phyloP scores from a whole-genome alignment of 2,797 vertebrate species.

The Orientallactaga sibirica region DNA sequence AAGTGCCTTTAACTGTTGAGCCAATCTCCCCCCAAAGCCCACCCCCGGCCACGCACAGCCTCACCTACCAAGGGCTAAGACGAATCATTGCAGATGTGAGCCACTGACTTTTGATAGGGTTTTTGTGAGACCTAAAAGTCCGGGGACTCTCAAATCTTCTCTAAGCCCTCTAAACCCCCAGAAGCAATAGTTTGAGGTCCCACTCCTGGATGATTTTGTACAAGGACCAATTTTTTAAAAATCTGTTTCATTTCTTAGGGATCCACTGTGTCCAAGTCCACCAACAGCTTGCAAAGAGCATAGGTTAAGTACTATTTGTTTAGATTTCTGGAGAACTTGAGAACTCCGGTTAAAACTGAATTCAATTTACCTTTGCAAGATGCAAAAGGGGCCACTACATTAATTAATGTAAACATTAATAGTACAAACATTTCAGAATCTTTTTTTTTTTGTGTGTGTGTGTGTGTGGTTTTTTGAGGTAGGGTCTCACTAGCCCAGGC shows the following conservation, averaged over 20 bases:
- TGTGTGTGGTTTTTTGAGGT: too few species aligned
- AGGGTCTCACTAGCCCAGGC: too few species aligned
- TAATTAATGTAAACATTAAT: constrained; percentile 19
- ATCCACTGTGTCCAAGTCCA: neutral
- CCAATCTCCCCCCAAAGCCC: too few species aligned
- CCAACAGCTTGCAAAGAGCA: neutral
- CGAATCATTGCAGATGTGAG: neutral
- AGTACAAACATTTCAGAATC: constrained; percentile 38
- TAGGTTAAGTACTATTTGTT: neutral
- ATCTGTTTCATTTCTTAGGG: neutral
- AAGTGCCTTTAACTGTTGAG: too few species aligned
- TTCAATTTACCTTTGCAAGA: neutral
- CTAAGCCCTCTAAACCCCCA: neutral
- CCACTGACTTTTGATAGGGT: neutral
- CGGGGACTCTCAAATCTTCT: neutral
- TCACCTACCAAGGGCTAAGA: neutral
- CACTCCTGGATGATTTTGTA: neutral
- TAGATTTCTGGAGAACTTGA: neutral
- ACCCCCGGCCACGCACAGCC: neutral
- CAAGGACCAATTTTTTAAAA: neutral
- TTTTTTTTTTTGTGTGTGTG: too few species aligned
- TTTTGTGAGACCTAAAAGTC: neutral
- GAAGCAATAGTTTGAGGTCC: neutral
- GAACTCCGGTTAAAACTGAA: neutral
- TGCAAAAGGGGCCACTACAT: neutral